Evolutionary conservation across 2,888 invertebrate species (phyloP), one percentile per base, ranked within the genome.

Genomic region (Geotrupes spiniger): DNA sequence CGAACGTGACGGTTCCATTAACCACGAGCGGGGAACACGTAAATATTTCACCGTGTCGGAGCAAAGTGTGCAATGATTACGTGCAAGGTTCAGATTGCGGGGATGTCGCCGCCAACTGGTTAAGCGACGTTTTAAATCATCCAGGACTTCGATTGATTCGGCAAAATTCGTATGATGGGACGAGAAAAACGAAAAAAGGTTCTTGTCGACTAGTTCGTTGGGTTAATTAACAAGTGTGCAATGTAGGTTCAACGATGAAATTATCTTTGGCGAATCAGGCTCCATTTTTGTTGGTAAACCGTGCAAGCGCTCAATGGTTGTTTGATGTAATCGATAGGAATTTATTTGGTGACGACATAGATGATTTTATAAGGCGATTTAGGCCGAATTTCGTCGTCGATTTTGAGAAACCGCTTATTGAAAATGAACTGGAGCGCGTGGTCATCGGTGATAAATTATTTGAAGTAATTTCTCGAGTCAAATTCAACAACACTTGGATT

Each of bases 361-460:
- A 83, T 25, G 79, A 81, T 56, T 75, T 92, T 26, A 76, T 89
- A 2, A 78, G 82, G 51, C 78, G 97, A 59, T 97, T 98, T 72
- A 80, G 98, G 63, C 89, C 89, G n/a, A 98, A 98, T 74, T 78
- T 98, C 28, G 79, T 96, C 1, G 77, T 95, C 9, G 82, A 84
- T 54, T 87, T 88, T 43, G 72, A 78, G 1, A 63, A 75, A 16
- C 79, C 90, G n/a, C 85, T 94, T 63, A 81, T 82, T 17, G 97
- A 97, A 76, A 85, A 85, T 41, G 70, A 77, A 1, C 91, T 90
- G 82, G 71, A 77, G 11, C 66, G 73, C 47, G 63, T 93, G 47
- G 65, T 72, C 39, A 85, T 94, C 60, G 88, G 87, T 36, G 76
- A 78, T 42, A 71, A 79, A 54, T 65, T 71, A 44, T 87, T 89